Conservation (phyloP, 1,140 invertebrate genomes). For the Drosophila kikkawai region DNA sequence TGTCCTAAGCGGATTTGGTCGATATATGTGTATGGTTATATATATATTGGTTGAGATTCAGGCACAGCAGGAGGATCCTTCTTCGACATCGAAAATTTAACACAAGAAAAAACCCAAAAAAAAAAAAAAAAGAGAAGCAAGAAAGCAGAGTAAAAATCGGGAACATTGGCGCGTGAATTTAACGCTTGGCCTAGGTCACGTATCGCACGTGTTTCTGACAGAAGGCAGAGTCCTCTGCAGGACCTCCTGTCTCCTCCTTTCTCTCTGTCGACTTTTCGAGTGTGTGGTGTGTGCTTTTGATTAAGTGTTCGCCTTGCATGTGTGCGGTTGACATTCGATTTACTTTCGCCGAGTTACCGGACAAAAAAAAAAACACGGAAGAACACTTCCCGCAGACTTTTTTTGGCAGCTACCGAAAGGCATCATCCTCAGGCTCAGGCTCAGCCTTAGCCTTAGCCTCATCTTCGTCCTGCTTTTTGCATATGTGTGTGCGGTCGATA, state of each 20-base stretch:
- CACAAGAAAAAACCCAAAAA: not conserved
- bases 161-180: constrained; percentile 66
- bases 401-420: constrained; percentile 54
- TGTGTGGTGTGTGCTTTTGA: constrained; percentile 49
- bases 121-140: not conserved
- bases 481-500: constrained; percentile 66
- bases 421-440: constrained; percentile 5
- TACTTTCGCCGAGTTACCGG: constrained; percentile 64
- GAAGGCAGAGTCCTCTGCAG: constrained; percentile 29
- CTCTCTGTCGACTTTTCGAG: not conserved
- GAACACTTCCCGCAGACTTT: constrained; percentile 60
- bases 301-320: constrained; percentile 52
- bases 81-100: constrained; percentile 13
- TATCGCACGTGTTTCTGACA: constrained; percentile 61
- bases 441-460: not conserved
- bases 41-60: constrained; percentile 8
- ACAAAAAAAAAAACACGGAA: constrained; percentile 8
- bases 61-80: constrained; percentile 16
- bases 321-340: constrained; percentile 75
- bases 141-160: constrained; percentile 10
- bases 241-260: not conserved
- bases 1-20: constrained; percentile 83
- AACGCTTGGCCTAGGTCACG: constrained; percentile 77
- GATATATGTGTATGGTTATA: constrained; percentile 53
- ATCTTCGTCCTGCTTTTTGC: constrained; percentile 13